Conservation (phyloP, 2,113 vertebrate species). For the Cottus gobio region DNA sequence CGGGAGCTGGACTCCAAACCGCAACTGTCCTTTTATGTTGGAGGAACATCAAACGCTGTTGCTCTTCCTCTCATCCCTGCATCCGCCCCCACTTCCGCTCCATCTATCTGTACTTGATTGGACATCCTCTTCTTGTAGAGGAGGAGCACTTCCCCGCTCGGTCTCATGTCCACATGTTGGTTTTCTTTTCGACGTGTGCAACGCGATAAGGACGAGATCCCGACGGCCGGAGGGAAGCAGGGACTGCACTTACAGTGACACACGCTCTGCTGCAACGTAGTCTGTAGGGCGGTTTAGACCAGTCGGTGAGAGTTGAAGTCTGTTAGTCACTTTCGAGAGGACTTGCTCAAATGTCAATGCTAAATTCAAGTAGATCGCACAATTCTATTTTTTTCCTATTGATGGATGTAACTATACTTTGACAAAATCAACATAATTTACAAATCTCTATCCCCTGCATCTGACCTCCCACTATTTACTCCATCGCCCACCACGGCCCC, state of each 20-base stretch:
- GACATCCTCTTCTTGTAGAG: slow-evolving; percentile 52
- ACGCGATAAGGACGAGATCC: slow-evolving; percentile 22
- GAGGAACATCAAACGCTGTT: slow-evolving; percentile 55
- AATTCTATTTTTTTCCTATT: no score
- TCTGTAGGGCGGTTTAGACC: slow-evolving; percentile 43
- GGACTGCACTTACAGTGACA: slow-evolving; percentile 39
- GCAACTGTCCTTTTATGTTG: slow-evolving; percentile 50
- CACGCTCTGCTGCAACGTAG: slow-evolving; percentile 36
- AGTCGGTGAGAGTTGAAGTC: not conserved
- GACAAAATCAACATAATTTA: no score
- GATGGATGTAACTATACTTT: no score
- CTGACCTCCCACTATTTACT: no score
- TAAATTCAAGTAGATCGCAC: no score
- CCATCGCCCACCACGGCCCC: no score
- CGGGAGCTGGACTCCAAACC: slow-evolving; percentile 23
- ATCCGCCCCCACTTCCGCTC: slow-evolving; percentile 42
- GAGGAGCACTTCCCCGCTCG: slow-evolving; percentile 6
- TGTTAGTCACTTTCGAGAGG: no score
- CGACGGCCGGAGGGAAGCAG: slow-evolving; percentile 1
- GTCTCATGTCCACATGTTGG: slow-evolving; percentile 26
- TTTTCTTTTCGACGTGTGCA: slow-evolving; percentile 17
- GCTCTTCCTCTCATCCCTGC: slow-evolving; percentile 44
- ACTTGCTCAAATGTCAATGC: no score
- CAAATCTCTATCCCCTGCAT: no score
- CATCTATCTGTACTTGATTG: slow-evolving; percentile 49